Base-by-base conservation (phyloP, 2,113 vertebrate genomes). In the Haemorhous mexicanus region DNA sequence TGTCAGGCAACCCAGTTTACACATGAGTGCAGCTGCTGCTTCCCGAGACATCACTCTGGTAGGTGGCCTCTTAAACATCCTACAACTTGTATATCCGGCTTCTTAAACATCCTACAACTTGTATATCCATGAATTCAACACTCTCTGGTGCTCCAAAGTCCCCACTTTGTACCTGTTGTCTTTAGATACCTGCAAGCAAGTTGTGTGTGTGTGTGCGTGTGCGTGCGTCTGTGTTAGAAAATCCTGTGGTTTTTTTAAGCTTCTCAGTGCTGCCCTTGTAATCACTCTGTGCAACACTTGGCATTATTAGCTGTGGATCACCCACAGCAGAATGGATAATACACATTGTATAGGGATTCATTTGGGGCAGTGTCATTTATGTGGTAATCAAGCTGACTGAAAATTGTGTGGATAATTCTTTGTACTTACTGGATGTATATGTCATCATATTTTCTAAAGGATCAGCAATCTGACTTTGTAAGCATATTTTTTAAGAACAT, bases 41-140 rank as follows among this genome's bases (percentile, higher is more conserved):
- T 99, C 99, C 21, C 97, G 99, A 90, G 99, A 99, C 97, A 99
- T 99, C 98, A 99, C 99, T 46, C 97, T 99, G 99, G 99, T 99
- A 97, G 97, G 98, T 93, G 56, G 20, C 13, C 67, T 58, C 68
- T 58, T 90, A 86, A 74, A 90, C 79, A 46, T 20, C 35, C 82
- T 63, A 7, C 49, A 59, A 1, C 35, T 35, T 74, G 3, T 47
- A 0, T 21, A 21, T 46, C 32, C 39, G 56, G 20, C 13, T 69
- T 58, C 68, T 58, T 90, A 86, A 74, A 90, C 79, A 46, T 20
- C 35, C 82, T 63, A 7, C 49, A 59, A 1, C 35, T 35, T 74
- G 3, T 47, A 0, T 21, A 21, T 46, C 32, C 39, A 4, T 63
- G 32, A 78, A 61, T 86, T 81, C 76, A 72, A 2, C 18, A 6